These are phyloP conservation scores for Conops quadrifasciatus DNA, from an alignment of 2,888 invertebrate genomes.

Conservation along the genomic window DNA sequence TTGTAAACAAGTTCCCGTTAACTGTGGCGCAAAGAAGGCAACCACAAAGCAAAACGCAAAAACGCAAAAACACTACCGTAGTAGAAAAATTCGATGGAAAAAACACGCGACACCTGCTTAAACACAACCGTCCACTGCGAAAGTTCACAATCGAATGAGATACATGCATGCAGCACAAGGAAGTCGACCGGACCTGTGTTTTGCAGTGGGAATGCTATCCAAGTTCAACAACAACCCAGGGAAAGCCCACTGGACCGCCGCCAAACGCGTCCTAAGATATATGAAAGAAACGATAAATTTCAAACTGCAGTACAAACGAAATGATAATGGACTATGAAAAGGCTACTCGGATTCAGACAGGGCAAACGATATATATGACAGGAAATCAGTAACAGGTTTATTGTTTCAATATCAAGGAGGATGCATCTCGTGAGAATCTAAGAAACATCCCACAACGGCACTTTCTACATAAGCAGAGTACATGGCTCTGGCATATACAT, in stretches of 20 bases:
- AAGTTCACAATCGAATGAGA: no score
- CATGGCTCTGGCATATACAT: no score
- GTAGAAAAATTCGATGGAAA: no score
- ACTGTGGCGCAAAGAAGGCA: no score
- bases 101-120: no score
- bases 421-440: conserved; percentile 37
- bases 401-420: conserved; percentile 32
- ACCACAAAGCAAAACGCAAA: no score
- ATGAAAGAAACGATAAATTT: conserved; percentile 2
- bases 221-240: conserved; percentile 30
- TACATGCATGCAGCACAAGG: conserved; percentile 31
- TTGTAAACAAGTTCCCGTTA: no score
- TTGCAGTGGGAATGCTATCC: conserved; percentile 29
- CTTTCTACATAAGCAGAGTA: no score
- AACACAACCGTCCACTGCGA: no score
- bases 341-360: conserved; percentile 40
- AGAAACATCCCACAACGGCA: conserved; percentile 27
- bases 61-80: no score
- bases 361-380: conserved; percentile 35
- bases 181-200: conserved; percentile 34
- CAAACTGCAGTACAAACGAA: conserved; percentile 16
- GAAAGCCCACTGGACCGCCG: conserved; percentile 34
- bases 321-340: conserved; percentile 13
- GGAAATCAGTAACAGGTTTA: neutral
- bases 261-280: neutral